Evolutionary conservation across 2,888 invertebrate species (phyloP).

Genomic region (Drosophila kuntzei): DNA sequence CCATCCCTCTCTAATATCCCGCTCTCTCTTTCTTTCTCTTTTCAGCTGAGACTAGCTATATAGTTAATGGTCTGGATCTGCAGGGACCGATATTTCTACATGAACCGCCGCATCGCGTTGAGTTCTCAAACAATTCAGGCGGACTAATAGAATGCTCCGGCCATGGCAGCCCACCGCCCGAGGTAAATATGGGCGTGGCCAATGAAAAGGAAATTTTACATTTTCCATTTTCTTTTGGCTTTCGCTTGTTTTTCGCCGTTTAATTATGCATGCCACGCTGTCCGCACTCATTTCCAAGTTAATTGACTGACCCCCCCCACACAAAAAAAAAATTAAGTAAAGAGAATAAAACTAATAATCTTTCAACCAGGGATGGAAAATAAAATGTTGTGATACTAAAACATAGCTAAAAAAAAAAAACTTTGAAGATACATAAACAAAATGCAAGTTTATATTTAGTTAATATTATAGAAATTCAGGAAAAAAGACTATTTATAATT

Average conservation of each 20-base stretch:
- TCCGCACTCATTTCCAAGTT: slow-evolving; percentile 67
- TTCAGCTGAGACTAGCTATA: slow-evolving; percentile 68
- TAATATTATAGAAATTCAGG: too few species aligned
- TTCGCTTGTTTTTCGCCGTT: slow-evolving; percentile 50
- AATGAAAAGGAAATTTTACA: too few species aligned
- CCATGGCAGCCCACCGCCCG: slow-evolving; percentile 89
- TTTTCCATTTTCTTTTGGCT: slow-evolving; percentile 6
- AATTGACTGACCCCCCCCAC: slow-evolving; percentile 73
- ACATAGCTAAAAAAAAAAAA: too few species aligned
- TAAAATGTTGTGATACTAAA: too few species aligned
- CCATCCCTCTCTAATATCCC: slow-evolving; percentile 15
- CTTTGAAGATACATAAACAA: too few species aligned
- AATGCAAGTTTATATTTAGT: too few species aligned
- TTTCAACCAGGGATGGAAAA: too few species aligned
- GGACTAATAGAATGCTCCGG: slow-evolving; percentile 90
- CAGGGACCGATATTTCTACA: slow-evolving; percentile 89
- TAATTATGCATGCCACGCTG: slow-evolving; percentile 76
- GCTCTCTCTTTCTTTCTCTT: slow-evolving; percentile 9
- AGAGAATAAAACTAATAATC: slow-evolving; percentile 18
- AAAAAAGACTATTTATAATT: too few species aligned
- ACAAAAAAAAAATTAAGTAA: background rate
- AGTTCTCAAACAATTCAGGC: slow-evolving; percentile 92
- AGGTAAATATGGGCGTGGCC: slow-evolving; percentile 85
- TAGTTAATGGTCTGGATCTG: slow-evolving; percentile 87
- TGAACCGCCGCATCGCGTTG: slow-evolving; percentile 91